Percentiles rank a stretch among this genome's conserved stretches.
phyloP scores from a whole-genome alignment of 2,113 vertebrate genomes.

The Neoarius graeffei region DNA sequence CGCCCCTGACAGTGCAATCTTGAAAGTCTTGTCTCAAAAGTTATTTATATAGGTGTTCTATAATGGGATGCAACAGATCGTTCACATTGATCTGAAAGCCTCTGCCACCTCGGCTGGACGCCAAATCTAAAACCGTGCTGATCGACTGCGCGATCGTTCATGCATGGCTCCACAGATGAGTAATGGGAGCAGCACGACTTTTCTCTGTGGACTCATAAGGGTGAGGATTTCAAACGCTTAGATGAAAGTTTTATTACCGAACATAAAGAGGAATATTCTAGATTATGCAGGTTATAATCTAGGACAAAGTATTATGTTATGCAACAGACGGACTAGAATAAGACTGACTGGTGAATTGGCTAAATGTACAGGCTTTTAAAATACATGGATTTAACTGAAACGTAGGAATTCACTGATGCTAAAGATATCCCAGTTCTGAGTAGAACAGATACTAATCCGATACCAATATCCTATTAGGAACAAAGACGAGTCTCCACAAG shows the following conservation, averaged over 20 bases:
- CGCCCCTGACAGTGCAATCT: neutral
- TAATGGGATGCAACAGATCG: slow-evolving; percentile 14
- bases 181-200: neutral
- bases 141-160: neutral
- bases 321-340: neutral
- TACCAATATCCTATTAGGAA: neutral
- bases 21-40: neutral
- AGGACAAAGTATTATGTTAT: neutral
- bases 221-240: neutral
- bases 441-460: neutral
- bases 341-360: neutral
- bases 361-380: neutral
- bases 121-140: neutral
- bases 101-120: neutral
- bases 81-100: slow-evolving; percentile 4
- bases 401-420: neutral
- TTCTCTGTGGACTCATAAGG: neutral
- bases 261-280: neutral
- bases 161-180: neutral
- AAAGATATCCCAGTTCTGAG: neutral
- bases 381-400: neutral
- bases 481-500: no score
- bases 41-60: neutral
- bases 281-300: neutral
- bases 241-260: neutral